Percentiles rank a stretch among this genome's conserved stretches.
These are phyloP conservation scores for Eptesicus fuscus DNA, from an alignment of 2,113 vertebrate genomes.

Conservation along the genomic window DNA sequence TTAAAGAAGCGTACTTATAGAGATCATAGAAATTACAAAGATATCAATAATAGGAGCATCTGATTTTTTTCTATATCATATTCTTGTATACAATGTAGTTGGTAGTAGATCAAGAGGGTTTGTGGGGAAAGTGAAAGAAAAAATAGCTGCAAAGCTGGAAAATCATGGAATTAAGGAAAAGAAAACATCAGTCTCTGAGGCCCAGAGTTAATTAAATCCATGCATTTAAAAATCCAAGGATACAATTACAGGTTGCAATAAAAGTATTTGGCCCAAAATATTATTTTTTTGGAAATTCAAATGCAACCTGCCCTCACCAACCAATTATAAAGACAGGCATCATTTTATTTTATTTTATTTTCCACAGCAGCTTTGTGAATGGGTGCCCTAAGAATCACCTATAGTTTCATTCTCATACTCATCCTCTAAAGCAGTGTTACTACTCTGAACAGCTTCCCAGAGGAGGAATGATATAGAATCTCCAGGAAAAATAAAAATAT, in stretches of 20 bases:
- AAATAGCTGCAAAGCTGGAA: background rate
- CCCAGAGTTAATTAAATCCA: background rate
- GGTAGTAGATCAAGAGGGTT: background rate
- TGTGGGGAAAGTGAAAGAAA: background rate
- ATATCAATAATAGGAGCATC: background rate
- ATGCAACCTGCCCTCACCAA: background rate
- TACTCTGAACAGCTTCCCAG: background rate
- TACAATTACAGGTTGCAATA: background rate
- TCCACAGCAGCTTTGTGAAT: background rate
- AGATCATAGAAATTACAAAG: background rate
- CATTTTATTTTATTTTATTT: background rate
- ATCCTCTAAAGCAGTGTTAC: background rate
- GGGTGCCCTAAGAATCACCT: background rate
- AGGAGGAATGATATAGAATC: background rate
- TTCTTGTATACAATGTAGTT: background rate
- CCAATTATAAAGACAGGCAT: background rate
- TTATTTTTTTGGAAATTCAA: background rate
- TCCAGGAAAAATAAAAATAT: background rate
- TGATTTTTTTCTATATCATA: slow-evolving; percentile 28
- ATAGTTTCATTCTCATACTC: background rate
- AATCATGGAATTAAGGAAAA: background rate
- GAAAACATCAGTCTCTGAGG: background rate
- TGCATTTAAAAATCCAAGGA: background rate
- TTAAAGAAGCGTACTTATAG: background rate
- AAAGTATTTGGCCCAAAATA: background rate